A percentile compares a stretch with the other conserved stretches of the same genome.
Evolutionary conservation across 2,888 invertebrate genomes (phyloP).

Genomic region (Neuroscelio doddi): DNA sequence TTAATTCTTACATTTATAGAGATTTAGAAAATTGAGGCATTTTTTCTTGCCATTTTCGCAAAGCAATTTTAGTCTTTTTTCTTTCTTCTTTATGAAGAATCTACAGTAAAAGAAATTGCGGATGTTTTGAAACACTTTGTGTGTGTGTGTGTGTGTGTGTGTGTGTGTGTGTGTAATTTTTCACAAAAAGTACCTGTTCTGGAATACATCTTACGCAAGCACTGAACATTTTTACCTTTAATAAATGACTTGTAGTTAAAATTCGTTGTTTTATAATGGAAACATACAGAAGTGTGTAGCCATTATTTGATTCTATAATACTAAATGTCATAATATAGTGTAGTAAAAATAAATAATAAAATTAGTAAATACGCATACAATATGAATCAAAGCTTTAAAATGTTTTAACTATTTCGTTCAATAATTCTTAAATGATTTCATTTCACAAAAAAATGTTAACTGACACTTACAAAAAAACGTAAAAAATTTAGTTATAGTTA

Average conservation of each 20-base stretch:
- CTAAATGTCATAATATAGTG: neutral
- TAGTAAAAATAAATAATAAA: neutral
- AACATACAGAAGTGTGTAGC: too few species aligned
- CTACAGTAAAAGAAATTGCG: too few species aligned
- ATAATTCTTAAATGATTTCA: neutral
- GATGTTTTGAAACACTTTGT: too few species aligned
- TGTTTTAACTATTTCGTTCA: neutral
- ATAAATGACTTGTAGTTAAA: too few species aligned
- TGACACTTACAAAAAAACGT: neutral
- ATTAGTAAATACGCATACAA: neutral
- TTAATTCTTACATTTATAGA: too few species aligned
- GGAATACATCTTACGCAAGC: neutral
- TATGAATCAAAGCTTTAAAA: neutral
- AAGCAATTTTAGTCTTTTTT: too few species aligned
- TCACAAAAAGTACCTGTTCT: conserved; percentile 2
- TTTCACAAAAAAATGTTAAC: neutral
- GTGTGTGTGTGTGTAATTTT: neutral
- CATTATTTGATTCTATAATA: too few species aligned
- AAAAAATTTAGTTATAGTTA: neutral
- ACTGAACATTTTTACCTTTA: neutral
- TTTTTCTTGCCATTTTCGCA: too few species aligned
- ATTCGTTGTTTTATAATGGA: too few species aligned
- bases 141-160: too few species aligned
- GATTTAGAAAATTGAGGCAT: too few species aligned
- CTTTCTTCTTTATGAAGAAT: too few species aligned